Evolutionary conservation across 30 jellyfish, hydroid and myxozoan species (phyloP).

Genomic region (Hydractinia symbiolongicarpus): DNA sequence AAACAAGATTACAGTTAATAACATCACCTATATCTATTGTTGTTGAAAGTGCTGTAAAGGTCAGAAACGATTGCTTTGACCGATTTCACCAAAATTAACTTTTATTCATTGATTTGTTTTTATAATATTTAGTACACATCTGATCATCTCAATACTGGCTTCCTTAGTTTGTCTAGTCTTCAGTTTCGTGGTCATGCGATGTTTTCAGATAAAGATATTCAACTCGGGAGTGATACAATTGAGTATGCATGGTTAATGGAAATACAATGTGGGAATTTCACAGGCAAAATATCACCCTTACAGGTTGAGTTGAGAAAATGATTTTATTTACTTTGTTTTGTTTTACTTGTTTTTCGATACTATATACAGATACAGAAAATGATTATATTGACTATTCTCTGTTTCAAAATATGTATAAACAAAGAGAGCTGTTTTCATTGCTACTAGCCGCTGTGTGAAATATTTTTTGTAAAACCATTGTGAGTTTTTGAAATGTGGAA

Average conservation of each 20-base stretch:
- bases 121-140: not conserved
- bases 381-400: not conserved
- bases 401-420: too few species aligned
- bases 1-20: slow-evolving; percentile 79
- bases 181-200: slow-evolving; percentile 49
- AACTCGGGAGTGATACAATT: slow-evolving; percentile 71
- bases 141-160: slow-evolving; percentile 74
- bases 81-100: not conserved
- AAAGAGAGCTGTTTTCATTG: too few species aligned
- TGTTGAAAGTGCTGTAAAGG: slow-evolving; percentile 66
- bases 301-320: slow-evolving; percentile 15
- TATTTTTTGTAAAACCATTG: too few species aligned
- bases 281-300: slow-evolving; percentile 53
- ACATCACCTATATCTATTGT: slow-evolving; percentile 77
- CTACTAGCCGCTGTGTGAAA: too few species aligned
- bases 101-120: not conserved
- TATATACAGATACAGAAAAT: not conserved
- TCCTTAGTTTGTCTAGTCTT: slow-evolving; percentile 71
- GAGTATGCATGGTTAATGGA: slow-evolving; percentile 93
- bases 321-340: not conserved
- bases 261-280: slow-evolving; percentile 71
- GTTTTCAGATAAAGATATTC: slow-evolving; percentile 68
- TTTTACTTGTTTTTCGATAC: not conserved
- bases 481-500: too few species aligned
- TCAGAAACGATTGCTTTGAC: slow-evolving; percentile 5